phyloP scores from a whole-genome alignment of 2,113 vertebrate genomes.

The Elephas maximus region DNA sequence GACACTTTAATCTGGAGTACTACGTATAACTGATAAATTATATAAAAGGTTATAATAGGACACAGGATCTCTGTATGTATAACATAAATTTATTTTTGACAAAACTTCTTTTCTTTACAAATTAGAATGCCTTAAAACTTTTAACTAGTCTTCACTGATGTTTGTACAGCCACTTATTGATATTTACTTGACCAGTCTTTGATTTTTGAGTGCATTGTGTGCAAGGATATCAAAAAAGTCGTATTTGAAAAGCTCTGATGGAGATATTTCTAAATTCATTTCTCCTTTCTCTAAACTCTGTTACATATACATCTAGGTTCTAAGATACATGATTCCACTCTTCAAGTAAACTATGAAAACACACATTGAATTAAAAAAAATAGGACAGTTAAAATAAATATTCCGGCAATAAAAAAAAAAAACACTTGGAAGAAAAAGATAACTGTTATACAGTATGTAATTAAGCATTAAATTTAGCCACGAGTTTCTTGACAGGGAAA shows the following conservation, averaged over 20 bases:
- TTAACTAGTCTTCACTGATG: neutral
- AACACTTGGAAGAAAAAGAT: neutral
- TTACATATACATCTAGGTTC: neutral
- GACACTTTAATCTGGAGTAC: neutral
- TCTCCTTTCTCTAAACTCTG: neutral
- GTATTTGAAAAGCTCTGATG: neutral
- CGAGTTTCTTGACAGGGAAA: neutral
- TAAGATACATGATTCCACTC: neutral
- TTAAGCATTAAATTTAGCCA: constrained; percentile 33
- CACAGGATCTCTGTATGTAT: neutral
- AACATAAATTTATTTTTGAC: neutral
- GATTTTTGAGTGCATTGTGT: neutral
- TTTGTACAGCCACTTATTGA: neutral
- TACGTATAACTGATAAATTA: neutral
- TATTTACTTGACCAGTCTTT: neutral
- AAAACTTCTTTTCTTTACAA: neutral
- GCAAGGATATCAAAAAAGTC: neutral
- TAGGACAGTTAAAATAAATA: neutral
- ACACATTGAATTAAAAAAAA: neutral
- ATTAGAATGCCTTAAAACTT: neutral
- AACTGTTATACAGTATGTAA: neutral
- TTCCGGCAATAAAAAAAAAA: constrained; percentile 20
- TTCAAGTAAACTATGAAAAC: neutral
- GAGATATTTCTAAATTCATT: neutral
- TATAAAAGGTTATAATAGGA: neutral